phyloP scores from a whole-genome alignment of 2,113 vertebrate species.

The Gallinago jamesoni region DNA sequence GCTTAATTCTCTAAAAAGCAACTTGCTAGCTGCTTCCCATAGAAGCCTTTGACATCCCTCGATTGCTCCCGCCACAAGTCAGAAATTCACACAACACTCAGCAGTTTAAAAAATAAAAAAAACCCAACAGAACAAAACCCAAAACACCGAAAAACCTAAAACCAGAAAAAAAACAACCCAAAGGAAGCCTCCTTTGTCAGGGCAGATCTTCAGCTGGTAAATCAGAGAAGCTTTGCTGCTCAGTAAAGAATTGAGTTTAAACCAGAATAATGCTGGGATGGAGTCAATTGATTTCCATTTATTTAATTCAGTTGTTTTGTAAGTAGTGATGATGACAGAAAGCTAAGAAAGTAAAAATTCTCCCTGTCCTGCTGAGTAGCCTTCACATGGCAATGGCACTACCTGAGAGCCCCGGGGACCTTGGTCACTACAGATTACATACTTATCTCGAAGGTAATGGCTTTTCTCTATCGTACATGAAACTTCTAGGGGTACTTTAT shows the following conservation, averaged over 20 bases:
- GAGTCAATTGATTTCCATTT: not conserved
- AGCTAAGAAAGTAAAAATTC: not conserved
- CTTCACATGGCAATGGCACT: not conserved
- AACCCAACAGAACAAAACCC: accelerated
- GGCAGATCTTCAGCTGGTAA: not conserved
- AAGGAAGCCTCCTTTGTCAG: not conserved
- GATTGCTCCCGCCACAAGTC: not conserved
- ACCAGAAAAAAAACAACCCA: not conserved
- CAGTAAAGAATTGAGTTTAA: not conserved
- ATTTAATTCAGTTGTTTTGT: not conserved
- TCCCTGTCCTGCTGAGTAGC: not conserved
- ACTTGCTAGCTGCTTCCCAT: not conserved
- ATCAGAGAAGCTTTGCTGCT: not conserved
- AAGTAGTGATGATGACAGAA: not conserved
- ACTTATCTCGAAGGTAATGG: accelerated
- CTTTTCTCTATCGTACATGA: not conserved
- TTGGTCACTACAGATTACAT: accelerated
- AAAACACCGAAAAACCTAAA: not conserved
- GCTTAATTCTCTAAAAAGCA: not conserved
- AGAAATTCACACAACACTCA: not conserved
- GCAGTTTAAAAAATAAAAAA: not conserved
- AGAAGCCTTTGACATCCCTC: not conserved
- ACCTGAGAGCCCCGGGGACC: not conserved
- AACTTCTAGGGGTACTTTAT: not conserved
- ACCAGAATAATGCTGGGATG: not conserved